Conservation (phyloP, 2,113 vertebrate genomes). For the Grantiella picta region DNA sequence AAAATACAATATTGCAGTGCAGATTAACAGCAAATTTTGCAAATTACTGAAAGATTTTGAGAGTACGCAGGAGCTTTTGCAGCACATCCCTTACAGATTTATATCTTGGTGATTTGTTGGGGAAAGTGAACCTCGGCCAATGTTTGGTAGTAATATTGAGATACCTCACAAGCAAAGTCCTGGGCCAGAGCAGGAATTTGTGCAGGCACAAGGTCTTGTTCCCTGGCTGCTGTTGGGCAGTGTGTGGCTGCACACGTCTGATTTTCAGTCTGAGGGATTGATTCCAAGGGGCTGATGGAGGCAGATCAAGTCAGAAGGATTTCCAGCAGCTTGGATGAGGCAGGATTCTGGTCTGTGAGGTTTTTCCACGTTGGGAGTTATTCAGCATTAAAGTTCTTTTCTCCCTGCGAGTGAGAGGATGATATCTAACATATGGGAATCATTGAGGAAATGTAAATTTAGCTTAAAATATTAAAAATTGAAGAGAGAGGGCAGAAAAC, state of each 20-base stretch:
- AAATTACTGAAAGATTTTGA: neutral
- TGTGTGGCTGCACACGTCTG: neutral
- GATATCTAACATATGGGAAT: neutral
- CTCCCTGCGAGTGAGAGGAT: neutral
- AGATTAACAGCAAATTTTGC: neutral
- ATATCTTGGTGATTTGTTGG: neutral
- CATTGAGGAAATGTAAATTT: slow-evolving; percentile 56
- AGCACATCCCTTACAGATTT: neutral
- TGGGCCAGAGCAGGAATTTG: neutral
- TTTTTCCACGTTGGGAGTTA: neutral
- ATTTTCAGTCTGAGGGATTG: neutral
- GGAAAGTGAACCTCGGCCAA: neutral
- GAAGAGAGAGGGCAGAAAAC: slow-evolving; percentile 41
- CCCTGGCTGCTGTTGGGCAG: neutral
- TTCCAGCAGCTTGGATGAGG: neutral
- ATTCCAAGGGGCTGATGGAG: neutral
- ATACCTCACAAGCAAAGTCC: neutral
- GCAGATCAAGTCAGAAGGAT: neutral
- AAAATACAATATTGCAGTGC: neutral
- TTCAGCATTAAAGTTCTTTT: neutral
- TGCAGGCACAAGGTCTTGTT: neutral
- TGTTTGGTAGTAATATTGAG: neutral
- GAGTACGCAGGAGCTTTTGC: neutral
- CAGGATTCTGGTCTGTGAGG: neutral
- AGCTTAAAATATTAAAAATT: slow-evolving; percentile 63